These are phyloP conservation scores for Cryptoprocta ferox DNA, from an alignment of 2,797 vertebrate genomes.

Conservation along the genomic window DNA sequence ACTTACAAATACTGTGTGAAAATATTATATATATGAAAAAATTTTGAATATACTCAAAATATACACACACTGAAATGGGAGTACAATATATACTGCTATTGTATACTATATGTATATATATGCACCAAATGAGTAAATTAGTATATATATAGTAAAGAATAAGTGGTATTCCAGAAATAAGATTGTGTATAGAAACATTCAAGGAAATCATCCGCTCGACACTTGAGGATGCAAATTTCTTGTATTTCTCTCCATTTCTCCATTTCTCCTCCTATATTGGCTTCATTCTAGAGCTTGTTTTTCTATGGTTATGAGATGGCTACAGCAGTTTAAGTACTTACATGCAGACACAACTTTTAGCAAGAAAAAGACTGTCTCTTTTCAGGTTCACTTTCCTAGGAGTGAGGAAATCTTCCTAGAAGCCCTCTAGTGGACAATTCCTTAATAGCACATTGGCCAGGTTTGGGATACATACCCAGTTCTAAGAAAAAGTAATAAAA, in stretches of 20 bases:
- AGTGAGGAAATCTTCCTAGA: background rate
- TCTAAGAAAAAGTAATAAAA: background rate
- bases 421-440: conserved; percentile 59
- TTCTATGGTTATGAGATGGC: background rate
- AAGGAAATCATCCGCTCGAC: background rate
- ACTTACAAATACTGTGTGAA: background rate
- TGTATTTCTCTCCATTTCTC: background rate
- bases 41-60: background rate
- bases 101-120: background rate
- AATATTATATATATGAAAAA: background rate
- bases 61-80: background rate
- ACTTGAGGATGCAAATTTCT: background rate
- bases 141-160: background rate
- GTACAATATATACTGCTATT: background rate
- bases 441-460: background rate
- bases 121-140: background rate
- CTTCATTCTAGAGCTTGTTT: background rate
- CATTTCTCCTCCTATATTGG: background rate
- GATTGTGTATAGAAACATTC: background rate
- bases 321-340: background rate
- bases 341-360: background rate
- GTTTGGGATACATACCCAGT: background rate
- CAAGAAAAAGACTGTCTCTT: background rate
- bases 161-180: background rate
- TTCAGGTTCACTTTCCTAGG: background rate